Conservation (phyloP, 64 coral and sea anemone genomes). For the Montipora foliosa region DNA sequence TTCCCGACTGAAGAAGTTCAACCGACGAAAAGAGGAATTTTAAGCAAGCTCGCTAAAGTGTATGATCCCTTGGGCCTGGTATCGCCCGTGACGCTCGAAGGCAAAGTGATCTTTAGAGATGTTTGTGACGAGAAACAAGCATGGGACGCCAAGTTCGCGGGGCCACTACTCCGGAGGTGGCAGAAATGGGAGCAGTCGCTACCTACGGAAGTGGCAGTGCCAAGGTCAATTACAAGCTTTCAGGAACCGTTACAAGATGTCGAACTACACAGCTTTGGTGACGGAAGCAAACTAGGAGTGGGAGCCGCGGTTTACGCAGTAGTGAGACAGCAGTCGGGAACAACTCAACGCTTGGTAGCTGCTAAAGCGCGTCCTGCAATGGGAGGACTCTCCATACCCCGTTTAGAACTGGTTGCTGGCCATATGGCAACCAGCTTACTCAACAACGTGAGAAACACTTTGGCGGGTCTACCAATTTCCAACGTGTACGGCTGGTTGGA, state of each 20-base stretch:
- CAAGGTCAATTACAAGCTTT: neutral
- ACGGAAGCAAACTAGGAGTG: neutral
- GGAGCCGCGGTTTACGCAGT: neutral
- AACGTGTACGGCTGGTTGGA: too few species aligned
- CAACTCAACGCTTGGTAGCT: constrained; percentile 7
- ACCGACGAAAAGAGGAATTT: neutral
- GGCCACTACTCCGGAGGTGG: neutral
- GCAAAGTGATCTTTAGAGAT: neutral
- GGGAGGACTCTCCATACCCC: neutral
- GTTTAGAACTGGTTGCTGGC: too few species aligned
- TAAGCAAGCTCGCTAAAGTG: constrained; percentile 4
- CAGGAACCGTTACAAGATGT: neutral
- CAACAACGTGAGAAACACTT: too few species aligned
- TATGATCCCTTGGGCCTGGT: constrained; percentile 32
- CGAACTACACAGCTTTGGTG: neutral
- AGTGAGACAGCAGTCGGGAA: neutral
- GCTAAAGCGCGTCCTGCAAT: neutral
- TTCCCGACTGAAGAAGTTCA: neutral
- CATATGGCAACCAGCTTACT: too few species aligned
- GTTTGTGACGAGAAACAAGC: neutral
- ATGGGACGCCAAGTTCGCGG: neutral
- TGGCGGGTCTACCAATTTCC: too few species aligned
- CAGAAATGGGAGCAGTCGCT: constrained; percentile 17
- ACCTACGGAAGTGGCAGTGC: neutral
- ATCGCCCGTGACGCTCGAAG: neutral